A percentile compares a stretch with the other conserved stretches of the same genome.
Evolutionary conservation across 2,888 invertebrate genomes (phyloP).

Genomic region (Stenurella melanura): DNA sequence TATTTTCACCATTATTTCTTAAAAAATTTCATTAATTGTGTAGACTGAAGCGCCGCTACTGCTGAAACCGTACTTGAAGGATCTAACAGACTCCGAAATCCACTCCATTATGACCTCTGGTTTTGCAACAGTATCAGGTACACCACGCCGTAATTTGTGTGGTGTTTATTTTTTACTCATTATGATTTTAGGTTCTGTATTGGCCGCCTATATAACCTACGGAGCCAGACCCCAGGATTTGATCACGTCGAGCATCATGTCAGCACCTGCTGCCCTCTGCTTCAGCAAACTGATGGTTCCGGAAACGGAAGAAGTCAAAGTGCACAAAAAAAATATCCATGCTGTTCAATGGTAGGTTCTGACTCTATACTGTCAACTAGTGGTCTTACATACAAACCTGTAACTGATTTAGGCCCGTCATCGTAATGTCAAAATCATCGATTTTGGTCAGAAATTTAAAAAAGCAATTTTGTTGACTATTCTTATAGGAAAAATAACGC

Average conservation of each 20-base stretch:
- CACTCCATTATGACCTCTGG: constrained; percentile 96
- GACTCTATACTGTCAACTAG: not conserved
- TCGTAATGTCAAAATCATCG: too few relatives aligned
- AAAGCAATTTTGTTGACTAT: too few relatives aligned
- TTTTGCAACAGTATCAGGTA: constrained; percentile 95
- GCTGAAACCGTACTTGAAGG: constrained; percentile 89
- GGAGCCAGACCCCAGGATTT: constrained; percentile 92
- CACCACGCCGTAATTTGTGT: not conserved
- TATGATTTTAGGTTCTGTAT: constrained; percentile 81
- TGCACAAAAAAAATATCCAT: constrained; percentile 85
- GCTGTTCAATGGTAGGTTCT: constrained; percentile 74
- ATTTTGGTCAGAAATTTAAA: too few relatives aligned
- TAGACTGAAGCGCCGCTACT: constrained; percentile 93
- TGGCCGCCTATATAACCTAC: constrained; percentile 94
- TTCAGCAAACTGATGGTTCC: constrained; percentile 94
- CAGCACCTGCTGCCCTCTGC: constrained; percentile 94
- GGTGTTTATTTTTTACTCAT: not conserved
- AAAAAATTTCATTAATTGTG: constrained; percentile 58
- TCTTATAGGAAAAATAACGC: too few relatives aligned
- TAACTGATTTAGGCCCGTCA: too few relatives aligned
- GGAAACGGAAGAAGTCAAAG: constrained; percentile 88
- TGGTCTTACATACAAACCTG: too few relatives aligned
- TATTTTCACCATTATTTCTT: not conserved
- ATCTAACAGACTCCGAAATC: constrained; percentile 92
- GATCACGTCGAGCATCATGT: constrained; percentile 96